Base-by-base conservation (phyloP, 2,888 invertebrate genomes). In the Lasius fuliginosus region DNA sequence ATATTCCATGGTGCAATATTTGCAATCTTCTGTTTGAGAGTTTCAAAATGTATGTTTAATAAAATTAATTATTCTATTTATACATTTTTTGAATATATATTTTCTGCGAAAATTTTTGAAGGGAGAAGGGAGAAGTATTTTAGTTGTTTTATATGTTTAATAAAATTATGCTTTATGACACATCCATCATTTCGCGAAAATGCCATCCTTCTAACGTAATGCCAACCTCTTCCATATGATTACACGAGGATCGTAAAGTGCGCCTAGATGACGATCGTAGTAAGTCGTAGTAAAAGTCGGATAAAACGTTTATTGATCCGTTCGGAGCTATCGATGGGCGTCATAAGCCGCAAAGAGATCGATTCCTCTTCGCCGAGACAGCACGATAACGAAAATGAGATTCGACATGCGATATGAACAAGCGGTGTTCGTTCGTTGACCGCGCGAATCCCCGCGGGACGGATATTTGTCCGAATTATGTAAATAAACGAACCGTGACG, bases 291-390 rank as follows among this genome's bases (percentile, higher is more conserved):
- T 83, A 88, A 86, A 89, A 85, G 82, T 85, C 88, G 75, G 87
- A 90, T 82, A 84, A 84, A 87, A 87, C 82, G 85, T 88, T 90
- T 88, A 87, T 90, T 88, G 88, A 85, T 90, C 88, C 83, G 90
- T 84, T 88, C 85, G 75, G 68, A 68, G 87, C 84, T 82, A 86
- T 90, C 85, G 81, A 77, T 71, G 83, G 75, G 65, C 87, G 88
- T 85, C 73, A 8, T 8, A 73, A 68, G 86, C 83, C 71, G 65
- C 85, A 84, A 82, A 88, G 87, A 84, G 86, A 89, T 88, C 85
- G 83, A 86, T 89, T 86, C 84, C 77, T 36, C 88, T 88, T 82
- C 36, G 82, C 23, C 81, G 82, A 30, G 68, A 58, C 81, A 85
- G 79, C 73, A 76, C 62, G 77, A 67, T 73, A 73, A 85, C 49